Evolutionary conservation across 2,888 invertebrate genomes (phyloP), one percentile per base, ranked within the genome.

Genomic region (Drosophila anceps): DNA sequence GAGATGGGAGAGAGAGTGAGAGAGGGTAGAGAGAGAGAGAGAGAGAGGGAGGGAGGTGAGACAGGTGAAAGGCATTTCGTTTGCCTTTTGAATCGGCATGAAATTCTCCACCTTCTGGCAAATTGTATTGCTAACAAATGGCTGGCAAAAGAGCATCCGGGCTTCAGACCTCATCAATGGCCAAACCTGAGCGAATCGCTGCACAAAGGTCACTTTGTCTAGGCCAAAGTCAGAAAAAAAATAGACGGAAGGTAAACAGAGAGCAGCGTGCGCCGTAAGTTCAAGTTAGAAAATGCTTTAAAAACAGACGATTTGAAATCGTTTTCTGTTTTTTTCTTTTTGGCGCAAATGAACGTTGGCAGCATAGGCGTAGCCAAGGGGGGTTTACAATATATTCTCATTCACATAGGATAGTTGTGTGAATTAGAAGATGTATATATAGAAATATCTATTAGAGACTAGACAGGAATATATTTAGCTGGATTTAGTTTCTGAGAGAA

Each of bases 201-300:
- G 67, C 71, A 74, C 78, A 84, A 88, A 84, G 84, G 88, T 85
- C 81, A 88, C 83, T 87, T 84, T 83, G 86, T 75, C 86, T 81
- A 74, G 60, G 27, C 44, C 35, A 50, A 31, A 29, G 58, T 50
- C 29, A 12, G 10, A 48, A 76, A 66, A 15, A 48, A 63, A 46
- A 61, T 65, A 64, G 68, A 53, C 31, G 51, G 1, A 48, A 20
- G 65, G 46, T 8, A 50, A 50, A 53, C 27, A 69, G 39, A 12
- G 18, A 12, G 48, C 48, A 31, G 48, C 48, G 48, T 46, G n/a
- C 8, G 12, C 35, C 43, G 18, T 24, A 33, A 48, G 24, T 51
- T 62, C 53, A 69, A 67, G 76, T 66, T 79, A 51, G 69, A 44
- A 82, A 77, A 80, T 54, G 63, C 70, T 69, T 69, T 48, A 81